Percentiles rank a stretch among this genome's conserved stretches.
phyloP scores from a whole-genome alignment of 2,113 vertebrate genomes.

The Ophthalmolycus amberensis region DNA sequence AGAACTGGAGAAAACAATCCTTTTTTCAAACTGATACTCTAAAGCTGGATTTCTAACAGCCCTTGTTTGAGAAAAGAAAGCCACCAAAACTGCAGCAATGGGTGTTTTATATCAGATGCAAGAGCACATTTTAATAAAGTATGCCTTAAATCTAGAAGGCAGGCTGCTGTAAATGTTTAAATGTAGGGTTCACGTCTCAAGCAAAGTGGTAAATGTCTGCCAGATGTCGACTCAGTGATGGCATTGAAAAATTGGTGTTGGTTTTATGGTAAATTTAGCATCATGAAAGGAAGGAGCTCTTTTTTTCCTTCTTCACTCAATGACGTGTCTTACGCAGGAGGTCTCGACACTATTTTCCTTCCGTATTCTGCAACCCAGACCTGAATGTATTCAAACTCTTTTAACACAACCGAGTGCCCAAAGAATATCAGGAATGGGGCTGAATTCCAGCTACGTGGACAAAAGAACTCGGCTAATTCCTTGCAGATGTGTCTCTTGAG shows the following conservation, averaged over 20 bases:
- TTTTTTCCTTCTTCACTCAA: conserved; percentile 21
- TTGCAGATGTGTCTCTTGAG: conserved; percentile 79
- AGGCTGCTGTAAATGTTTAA: conserved; percentile 12
- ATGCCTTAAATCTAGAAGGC: not conserved
- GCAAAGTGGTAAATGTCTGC: conserved; percentile 21
- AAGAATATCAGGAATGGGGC: conserved; percentile 50
- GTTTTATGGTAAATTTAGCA: conserved; percentile 59
- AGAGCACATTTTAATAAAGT: not conserved
- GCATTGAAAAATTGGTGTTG: conserved; percentile 30
- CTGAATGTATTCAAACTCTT: conserved; percentile 56
- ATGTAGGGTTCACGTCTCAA: not conserved
- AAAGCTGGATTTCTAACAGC: conserved; percentile 6
- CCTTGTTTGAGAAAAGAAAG: not conserved
- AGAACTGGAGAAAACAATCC: not conserved
- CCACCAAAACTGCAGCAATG: not conserved
- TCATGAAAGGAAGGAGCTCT: conserved; percentile 26
- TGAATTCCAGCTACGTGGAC: conserved; percentile 80
- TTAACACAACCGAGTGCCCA: conserved; percentile 25
- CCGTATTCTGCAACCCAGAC: conserved; percentile 39
- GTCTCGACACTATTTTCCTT: conserved; percentile 18
- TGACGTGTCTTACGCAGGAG: conserved; percentile 31
- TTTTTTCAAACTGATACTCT: not conserved
- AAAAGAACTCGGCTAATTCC: conserved; percentile 80
- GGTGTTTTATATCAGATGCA: not conserved
- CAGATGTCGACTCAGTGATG: conserved; percentile 52